phyloP scores from a whole-genome alignment of 2,888 invertebrate genomes.

The Stramonita haemastoma region DNA sequence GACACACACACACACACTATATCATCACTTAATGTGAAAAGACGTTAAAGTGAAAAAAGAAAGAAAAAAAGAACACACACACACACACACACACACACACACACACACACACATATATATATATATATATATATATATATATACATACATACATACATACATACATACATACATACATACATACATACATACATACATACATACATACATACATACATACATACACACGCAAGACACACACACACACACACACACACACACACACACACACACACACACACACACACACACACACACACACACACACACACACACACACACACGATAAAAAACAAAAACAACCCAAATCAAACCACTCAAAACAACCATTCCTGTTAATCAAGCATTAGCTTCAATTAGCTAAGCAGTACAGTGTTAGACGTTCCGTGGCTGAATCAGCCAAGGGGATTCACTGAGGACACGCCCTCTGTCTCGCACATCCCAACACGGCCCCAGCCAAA shows the following conservation, averaged over 20 bases:
- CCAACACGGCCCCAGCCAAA: too few relatives aligned
- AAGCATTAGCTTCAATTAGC: too few relatives aligned
- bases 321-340: too few relatives aligned
- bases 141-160: not conserved
- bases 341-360: too few relatives aligned
- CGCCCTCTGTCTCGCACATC: too few relatives aligned
- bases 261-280: not conserved
- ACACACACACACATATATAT: not conserved
- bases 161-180: not conserved
- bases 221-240: not conserved
- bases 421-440: too few relatives aligned
- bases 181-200: not conserved
- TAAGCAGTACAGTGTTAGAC: too few relatives aligned
- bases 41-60: not conserved
- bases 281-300: too few relatives aligned
- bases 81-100: not conserved
- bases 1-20: too few relatives aligned
- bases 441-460: too few relatives aligned
- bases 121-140: not conserved
- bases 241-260: constrained; percentile 1
- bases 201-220: not conserved
- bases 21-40: not conserved
- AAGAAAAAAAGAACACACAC: not conserved
- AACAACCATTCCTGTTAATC: too few relatives aligned
- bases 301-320: too few relatives aligned